Evolutionary conservation across 2,888 invertebrate genomes (phyloP).

Genomic region (Willowsia nigromaculata): DNA sequence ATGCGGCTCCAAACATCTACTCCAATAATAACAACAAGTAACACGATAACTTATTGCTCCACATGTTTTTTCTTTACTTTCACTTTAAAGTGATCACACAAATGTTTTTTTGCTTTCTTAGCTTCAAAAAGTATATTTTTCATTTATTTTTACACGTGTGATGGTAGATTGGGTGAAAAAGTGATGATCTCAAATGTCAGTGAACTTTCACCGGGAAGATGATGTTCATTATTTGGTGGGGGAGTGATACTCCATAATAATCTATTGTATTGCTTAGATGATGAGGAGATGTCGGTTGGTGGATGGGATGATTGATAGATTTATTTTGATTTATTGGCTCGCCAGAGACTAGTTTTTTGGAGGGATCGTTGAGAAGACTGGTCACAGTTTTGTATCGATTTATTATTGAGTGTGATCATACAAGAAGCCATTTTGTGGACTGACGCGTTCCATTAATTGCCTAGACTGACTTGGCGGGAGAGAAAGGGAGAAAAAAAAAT

Average conservation of each 20-base stretch:
- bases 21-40: too few species aligned
- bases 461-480: neutral
- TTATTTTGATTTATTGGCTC: neutral
- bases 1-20: neutral
- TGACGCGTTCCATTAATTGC: constrained; percentile 20
- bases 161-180: too few species aligned
- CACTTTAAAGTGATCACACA: too few species aligned
- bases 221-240: too few species aligned
- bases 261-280: neutral
- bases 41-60: too few species aligned
- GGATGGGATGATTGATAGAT: neutral
- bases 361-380: neutral
- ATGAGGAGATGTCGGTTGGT: neutral
- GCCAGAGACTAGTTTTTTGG: neutral
- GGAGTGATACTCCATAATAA: too few species aligned
- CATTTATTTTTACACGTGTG: too few species aligned
- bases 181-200: too few species aligned
- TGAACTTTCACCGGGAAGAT: too few species aligned
- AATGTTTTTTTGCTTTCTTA: too few species aligned
- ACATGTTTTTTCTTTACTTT: too few species aligned
- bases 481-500: neutral
- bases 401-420: neutral
- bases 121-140: too few species aligned
- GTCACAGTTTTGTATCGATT: neutral
- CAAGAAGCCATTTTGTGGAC: neutral